Conservation (phyloP, 1,140 invertebrate genomes). For the Drosophila murphyi region DNA sequence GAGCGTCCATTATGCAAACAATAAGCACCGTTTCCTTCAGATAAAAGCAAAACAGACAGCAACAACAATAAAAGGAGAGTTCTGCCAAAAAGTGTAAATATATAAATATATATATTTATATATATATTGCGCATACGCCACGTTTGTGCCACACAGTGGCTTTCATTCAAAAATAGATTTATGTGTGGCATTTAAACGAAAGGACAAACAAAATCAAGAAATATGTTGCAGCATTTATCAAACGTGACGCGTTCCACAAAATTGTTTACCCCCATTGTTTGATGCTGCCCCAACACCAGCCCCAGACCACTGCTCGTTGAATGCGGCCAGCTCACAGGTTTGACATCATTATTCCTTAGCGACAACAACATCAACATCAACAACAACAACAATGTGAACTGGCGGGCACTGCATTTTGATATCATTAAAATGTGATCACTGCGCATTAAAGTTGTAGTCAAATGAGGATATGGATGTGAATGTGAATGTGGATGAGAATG, state of each 20-base stretch:
- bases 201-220: constrained; percentile 76
- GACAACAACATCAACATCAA: constrained; percentile 23
- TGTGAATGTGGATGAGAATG: neutral
- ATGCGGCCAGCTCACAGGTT: constrained; percentile 2
- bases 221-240: constrained; percentile 78
- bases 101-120: constrained; percentile 20
- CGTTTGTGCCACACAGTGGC: constrained; percentile 41
- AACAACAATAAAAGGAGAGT: constrained; percentile 41
- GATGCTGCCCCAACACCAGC: no score
- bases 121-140: constrained; percentile 67
- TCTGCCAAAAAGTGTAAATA: constrained; percentile 26
- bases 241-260: constrained; percentile 70
- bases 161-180: constrained; percentile 84
- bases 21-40: constrained; percentile 76
- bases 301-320: neutral
- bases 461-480: constrained; percentile 48
- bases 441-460: constrained; percentile 73
- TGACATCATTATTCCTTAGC: constrained; percentile 72
- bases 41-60: constrained; percentile 58
- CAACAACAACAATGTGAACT: constrained; percentile 11
- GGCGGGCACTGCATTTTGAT: constrained; percentile 72
- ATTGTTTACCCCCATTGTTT: constrained; percentile 3
- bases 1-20: constrained; percentile 83
- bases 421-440: constrained; percentile 84
- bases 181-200: constrained; percentile 75